These are phyloP conservation scores for Pluvialis apricaria DNA, from an alignment of 2,113 vertebrate genomes.

Conservation along the genomic window DNA sequence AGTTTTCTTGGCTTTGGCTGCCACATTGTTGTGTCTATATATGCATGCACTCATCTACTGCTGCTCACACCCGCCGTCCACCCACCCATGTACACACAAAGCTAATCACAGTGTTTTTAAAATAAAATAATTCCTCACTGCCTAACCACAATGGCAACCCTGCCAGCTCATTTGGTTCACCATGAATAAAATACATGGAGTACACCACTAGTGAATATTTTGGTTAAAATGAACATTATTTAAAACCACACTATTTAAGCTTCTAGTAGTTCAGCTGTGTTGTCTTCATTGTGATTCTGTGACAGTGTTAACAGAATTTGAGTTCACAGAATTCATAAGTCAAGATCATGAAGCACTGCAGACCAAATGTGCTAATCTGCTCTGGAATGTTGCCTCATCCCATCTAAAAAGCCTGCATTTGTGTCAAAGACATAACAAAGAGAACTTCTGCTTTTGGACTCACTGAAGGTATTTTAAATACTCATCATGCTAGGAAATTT, in stretches of 20 bases:
- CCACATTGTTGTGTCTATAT: conserved; percentile 18
- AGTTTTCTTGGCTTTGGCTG: conserved; percentile 21
- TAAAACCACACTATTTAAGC: not conserved
- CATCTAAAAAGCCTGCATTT: conserved; percentile 20
- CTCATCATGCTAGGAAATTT: not conserved
- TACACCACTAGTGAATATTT: not conserved
- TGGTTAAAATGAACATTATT: not conserved
- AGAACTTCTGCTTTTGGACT: not conserved
- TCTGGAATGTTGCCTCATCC: conserved; percentile 38
- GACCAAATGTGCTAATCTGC: conserved; percentile 25
- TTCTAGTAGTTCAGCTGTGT: not conserved
- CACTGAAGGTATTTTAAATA: not conserved
- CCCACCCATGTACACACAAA: not conserved
- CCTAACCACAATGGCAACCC: not conserved
- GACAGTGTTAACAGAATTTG: not conserved
- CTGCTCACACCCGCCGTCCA: not conserved
- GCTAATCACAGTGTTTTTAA: not conserved
- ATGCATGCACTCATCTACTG: not conserved
- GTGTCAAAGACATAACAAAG: conserved; percentile 30
- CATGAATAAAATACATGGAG: not conserved
- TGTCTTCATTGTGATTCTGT: not conserved
- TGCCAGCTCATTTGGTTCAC: not conserved
- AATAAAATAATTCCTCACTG: not conserved
- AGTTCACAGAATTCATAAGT: conserved; percentile 30
- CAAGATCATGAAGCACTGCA: conserved; percentile 28